phyloP scores from a whole-genome alignment of 2,888 invertebrate genomes.

The Dimorphilus gyrociliatus region DNA sequence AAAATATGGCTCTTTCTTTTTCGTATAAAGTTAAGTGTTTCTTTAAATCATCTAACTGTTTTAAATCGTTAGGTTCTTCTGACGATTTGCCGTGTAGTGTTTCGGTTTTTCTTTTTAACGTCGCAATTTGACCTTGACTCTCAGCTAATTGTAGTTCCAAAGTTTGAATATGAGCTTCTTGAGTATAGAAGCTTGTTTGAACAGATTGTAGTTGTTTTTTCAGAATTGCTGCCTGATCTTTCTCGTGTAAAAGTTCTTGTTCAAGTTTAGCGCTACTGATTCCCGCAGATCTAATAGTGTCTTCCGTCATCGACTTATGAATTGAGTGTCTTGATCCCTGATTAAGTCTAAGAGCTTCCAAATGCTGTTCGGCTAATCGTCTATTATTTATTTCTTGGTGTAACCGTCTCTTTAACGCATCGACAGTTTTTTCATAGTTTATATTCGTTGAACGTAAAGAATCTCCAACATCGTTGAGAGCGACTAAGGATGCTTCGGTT shows the following conservation, averaged over 20 bases:
- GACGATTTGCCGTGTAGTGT: too few species aligned
- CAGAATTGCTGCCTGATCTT: conserved; percentile 13
- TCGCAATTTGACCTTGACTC: too few species aligned
- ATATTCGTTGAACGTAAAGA: conserved; percentile 12
- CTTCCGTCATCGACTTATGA: too few species aligned
- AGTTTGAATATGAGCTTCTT: conserved; percentile 13
- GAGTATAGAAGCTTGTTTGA: conserved; percentile 12
- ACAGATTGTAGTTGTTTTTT: conserved; percentile 14
- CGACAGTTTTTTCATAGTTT: conserved; percentile 14
- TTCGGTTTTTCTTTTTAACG: too few species aligned
- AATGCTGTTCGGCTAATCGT: conserved; percentile 19
- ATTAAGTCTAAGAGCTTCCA: conserved; percentile 16
- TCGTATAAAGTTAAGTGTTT: too few species aligned
- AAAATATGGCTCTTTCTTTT: conserved; percentile 16
- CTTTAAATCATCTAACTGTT: too few species aligned
- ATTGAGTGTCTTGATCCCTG: too few species aligned
- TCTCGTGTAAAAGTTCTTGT: conserved; percentile 13
- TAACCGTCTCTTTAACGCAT: conserved; percentile 14
- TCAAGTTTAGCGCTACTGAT: conserved; percentile 15
- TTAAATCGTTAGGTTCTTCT: too few species aligned
- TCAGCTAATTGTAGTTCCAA: conserved; percentile 19
- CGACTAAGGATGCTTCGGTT: conserved; percentile 14
- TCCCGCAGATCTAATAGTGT: too few species aligned
- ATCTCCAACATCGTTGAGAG: conserved; percentile 14
- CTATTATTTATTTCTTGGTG: conserved; percentile 17